Percentiles rank a stretch among this genome's conserved stretches.
Evolutionary conservation across 2,888 invertebrate species (phyloP).

Genomic region (Ariolimax columbianus): DNA sequence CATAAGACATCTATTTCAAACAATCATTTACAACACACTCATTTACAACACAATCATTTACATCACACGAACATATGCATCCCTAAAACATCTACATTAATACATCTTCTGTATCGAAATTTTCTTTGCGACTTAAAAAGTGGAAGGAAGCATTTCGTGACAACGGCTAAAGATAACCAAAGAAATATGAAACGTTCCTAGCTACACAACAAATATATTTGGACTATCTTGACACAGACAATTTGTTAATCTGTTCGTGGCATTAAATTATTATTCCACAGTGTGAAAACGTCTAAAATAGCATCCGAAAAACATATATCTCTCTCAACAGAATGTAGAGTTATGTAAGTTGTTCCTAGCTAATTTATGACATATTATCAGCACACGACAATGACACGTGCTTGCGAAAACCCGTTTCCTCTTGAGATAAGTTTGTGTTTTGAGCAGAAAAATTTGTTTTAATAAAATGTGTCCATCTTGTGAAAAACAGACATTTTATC

Average conservation of each 20-base stretch:
- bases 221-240: not conserved
- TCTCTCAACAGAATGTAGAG: not conserved
- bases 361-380: conserved; percentile 4
- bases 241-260: not conserved
- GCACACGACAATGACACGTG: not conserved
- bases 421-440: not conserved
- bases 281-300: not conserved
- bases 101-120: too few relatives aligned
- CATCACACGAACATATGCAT: too few relatives aligned
- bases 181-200: not conserved
- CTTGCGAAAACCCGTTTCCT: not conserved
- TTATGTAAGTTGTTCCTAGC: not conserved
- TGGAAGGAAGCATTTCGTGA: too few relatives aligned
- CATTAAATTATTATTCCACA: not conserved
- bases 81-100: too few relatives aligned
- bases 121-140: too few relatives aligned
- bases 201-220: not conserved
- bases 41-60: too few relatives aligned
- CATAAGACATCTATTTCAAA: too few relatives aligned
- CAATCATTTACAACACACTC: too few relatives aligned
- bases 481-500: not conserved
- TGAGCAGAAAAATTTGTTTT: conserved; percentile 18
- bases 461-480: not conserved
- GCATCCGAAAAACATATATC: not conserved
- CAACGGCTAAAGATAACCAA: too few relatives aligned